Percentiles rank a stretch among this genome's conserved stretches.
Conservation (phyloP, 2,113 vertebrate genomes). For the Centropus unirufus region DNA sequence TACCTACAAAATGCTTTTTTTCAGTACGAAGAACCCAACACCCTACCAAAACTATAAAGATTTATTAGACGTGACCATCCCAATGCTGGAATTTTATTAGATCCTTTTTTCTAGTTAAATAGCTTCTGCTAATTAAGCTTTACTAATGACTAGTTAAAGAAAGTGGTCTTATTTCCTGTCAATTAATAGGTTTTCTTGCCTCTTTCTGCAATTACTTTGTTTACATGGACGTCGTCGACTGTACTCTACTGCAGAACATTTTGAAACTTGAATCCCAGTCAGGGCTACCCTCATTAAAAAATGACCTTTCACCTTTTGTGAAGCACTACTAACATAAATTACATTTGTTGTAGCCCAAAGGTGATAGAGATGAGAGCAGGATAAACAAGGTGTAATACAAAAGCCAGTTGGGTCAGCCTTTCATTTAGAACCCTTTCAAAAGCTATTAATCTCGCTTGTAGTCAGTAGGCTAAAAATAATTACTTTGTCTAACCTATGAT, state of each 20-base stretch:
- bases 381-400: slow-evolving; percentile 92
- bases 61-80: neutral
- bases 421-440: slow-evolving; percentile 91
- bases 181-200: neutral
- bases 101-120: neutral
- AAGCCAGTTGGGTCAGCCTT: slow-evolving; percentile 89
- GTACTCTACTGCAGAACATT: neutral
- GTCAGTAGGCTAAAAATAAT: slow-evolving; percentile 90
- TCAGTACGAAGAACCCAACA: neutral
- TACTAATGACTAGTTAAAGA: neutral
- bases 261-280: slow-evolving; percentile 43
- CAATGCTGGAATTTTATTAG: neutral
- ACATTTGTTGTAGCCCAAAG: slow-evolving; percentile 85
- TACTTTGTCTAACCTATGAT: slow-evolving; percentile 87
- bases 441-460: slow-evolving; percentile 93
- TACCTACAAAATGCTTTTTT: neutral
- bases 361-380: slow-evolving; percentile 88
- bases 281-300: slow-evolving; percentile 68
- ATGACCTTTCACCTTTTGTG: slow-evolving; percentile 69
- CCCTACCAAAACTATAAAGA: neutral
- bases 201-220: neutral
- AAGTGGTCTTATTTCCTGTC: neutral
- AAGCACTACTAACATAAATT: slow-evolving; percentile 84
- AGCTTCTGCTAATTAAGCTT: neutral
- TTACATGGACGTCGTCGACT: slow-evolving; percentile 16